A percentile compares a stretch with the other conserved stretches of the same genome.
Evolutionary conservation across 2,888 invertebrate species (phyloP).

Genomic region (Melanostoma mellinum): DNA sequence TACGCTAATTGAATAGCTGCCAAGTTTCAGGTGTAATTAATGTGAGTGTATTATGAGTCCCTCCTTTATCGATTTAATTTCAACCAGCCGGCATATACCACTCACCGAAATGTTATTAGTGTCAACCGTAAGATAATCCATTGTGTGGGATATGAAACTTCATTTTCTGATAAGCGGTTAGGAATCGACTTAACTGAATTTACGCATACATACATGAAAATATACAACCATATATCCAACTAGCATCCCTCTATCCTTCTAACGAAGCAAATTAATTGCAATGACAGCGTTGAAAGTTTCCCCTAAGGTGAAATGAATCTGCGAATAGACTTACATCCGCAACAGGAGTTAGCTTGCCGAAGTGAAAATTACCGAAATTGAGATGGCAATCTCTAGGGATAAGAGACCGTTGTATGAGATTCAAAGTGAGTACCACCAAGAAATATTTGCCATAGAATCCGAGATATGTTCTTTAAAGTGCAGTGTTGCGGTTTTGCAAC

Average conservation of each 20-base stretch:
- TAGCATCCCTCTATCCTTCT: constrained; percentile 41
- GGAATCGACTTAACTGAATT: constrained; percentile 55
- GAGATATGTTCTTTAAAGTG: no score
- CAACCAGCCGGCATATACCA: constrained; percentile 17
- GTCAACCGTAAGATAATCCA: constrained; percentile 69
- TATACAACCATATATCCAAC: constrained; percentile 14
- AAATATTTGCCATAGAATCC: no score
- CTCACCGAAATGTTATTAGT: constrained; percentile 69
- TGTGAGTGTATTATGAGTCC: constrained; percentile 56
- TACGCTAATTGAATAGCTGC: constrained; percentile 73
- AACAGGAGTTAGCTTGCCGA: constrained; percentile 60
- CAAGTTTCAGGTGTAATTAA: constrained; percentile 73
- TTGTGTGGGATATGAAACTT: constrained; percentile 63
- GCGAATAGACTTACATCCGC: constrained; percentile 64
- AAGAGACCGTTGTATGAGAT: no score
- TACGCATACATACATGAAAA: neutral
- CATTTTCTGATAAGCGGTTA: constrained; percentile 72
- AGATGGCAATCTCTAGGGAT: constrained; percentile 50
- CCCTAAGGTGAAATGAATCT: constrained; percentile 70
- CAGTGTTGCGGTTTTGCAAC: no score
- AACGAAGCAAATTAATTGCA: constrained; percentile 72
- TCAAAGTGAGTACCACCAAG: no score
- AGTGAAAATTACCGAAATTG: constrained; percentile 69
- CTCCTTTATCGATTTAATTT: constrained; percentile 58
- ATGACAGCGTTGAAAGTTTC: constrained; percentile 72